Percentiles rank a stretch among this genome's conserved stretches.
These are phyloP conservation scores for Tenthredo mesomela DNA, from an alignment of 2,888 invertebrate species.

Conservation along the genomic window DNA sequence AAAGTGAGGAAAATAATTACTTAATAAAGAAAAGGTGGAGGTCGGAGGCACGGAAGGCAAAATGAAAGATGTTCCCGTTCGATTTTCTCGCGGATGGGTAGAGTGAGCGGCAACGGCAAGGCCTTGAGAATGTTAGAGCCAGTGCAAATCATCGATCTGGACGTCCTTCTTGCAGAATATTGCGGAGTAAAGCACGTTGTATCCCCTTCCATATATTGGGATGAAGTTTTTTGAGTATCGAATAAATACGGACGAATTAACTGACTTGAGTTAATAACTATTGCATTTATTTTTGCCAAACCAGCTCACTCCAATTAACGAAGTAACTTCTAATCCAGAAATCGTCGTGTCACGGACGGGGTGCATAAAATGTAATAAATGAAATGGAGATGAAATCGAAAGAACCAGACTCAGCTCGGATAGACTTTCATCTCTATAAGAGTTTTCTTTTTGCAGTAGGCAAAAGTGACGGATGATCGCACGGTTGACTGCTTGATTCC, in stretches of 20 bases:
- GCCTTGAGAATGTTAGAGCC: constrained; percentile 68
- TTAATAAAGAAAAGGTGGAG: constrained; percentile 32
- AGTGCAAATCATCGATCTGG: constrained; percentile 8
- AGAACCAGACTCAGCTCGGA: neutral
- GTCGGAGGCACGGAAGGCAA: constrained; percentile 57
- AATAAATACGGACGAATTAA: neutral
- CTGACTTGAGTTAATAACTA: neutral
- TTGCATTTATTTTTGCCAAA: neutral
- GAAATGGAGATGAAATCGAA: neutral
- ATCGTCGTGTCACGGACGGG: neutral
- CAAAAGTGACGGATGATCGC: constrained; percentile 24
- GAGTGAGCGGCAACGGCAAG: constrained; percentile 65
- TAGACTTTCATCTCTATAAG: neutral
- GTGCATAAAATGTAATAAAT: neutral
- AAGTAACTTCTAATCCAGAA: neutral
- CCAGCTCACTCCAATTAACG: neutral
- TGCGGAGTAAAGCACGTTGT: neutral
- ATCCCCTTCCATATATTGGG: neutral
- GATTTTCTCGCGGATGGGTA: constrained; percentile 51
- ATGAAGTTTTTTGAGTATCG: neutral
- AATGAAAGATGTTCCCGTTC: constrained; percentile 61
- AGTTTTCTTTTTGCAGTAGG: neutral
- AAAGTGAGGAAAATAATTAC: constrained; percentile 29
- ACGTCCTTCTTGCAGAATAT: constrained; percentile 15
- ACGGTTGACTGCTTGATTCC: constrained; percentile 3